Percentiles rank a stretch among this genome's conserved stretches.
Evolutionary conservation across 2,797 vertebrate genomes (phyloP).

Genomic region (Enteromius fasciolatus): DNA sequence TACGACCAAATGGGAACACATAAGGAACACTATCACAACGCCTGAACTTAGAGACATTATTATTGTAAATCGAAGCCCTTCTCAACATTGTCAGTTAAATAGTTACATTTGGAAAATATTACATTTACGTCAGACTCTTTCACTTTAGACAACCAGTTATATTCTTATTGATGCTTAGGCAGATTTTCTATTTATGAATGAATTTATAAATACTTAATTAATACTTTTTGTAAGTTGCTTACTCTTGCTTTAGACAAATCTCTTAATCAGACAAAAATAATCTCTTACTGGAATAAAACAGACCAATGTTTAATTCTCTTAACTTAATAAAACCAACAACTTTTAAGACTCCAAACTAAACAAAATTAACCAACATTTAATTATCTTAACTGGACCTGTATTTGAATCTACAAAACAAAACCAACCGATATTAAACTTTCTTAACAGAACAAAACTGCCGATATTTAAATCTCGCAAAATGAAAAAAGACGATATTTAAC

Average conservation of each 20-base stretch:
- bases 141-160: not conserved
- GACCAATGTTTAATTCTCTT: not conserved
- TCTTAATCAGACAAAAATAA: not conserved
- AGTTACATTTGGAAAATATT: not conserved
- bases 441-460: not conserved
- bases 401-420: not conserved
- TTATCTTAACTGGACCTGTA: not conserved
- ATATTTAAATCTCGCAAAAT: not conserved
- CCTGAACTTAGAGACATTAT: not conserved
- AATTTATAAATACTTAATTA: not conserved
- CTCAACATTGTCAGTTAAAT: not conserved
- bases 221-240: not conserved
- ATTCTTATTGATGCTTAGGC: not conserved
- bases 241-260: not conserved
- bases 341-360: not conserved
- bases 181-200: not conserved
- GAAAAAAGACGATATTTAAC: too few relatives aligned
- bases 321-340: not conserved
- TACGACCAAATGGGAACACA: too few relatives aligned
- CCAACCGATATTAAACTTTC: not conserved
- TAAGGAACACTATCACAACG: not conserved
- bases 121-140: not conserved
- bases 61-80: not conserved
- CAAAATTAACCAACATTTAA: not conserved
- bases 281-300: not conserved